phyloP scores from a whole-genome alignment of 2,888 invertebrate genomes.

The Eupeodes latifasciatus region DNA sequence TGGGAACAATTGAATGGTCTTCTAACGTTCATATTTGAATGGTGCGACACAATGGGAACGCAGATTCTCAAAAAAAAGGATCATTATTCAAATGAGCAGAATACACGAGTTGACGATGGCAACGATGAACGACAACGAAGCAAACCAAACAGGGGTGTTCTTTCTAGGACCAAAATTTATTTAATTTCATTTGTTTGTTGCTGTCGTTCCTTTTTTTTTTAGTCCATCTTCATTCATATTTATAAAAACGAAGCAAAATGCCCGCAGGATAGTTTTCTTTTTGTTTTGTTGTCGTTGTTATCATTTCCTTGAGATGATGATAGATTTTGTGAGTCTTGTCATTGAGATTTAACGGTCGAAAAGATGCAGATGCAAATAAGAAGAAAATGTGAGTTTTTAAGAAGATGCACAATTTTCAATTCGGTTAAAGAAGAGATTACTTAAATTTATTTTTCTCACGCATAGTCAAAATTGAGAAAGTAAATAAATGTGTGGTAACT shows the following conservation, averaged over 20 bases:
- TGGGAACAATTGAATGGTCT: constrained; percentile 77
- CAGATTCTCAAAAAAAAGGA: constrained; percentile 14
- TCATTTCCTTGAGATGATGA: constrained; percentile 30
- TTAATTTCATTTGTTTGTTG: constrained; percentile 21
- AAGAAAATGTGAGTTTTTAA: constrained; percentile 28
- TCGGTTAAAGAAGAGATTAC: constrained; percentile 9
- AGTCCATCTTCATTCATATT: constrained; percentile 69
- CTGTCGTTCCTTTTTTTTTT: constrained; percentile 14
- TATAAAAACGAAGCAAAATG: constrained; percentile 58
- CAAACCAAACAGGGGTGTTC: constrained; percentile 59
- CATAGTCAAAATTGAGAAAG: constrained; percentile 54
- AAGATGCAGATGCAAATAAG: constrained; percentile 72
- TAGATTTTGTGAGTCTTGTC: constrained; percentile 63
- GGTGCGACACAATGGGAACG: constrained; percentile 55
- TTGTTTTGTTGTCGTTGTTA: background rate
- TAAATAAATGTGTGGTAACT: background rate
- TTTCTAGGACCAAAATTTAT: constrained; percentile 44
- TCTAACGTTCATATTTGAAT: constrained; percentile 79
- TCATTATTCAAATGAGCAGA: constrained; percentile 61
- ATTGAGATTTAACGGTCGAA: constrained; percentile 70
- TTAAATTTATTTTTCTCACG: constrained; percentile 64
- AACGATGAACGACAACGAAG: too few relatives aligned
- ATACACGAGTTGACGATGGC: background rate
- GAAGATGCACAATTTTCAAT: constrained; percentile 56
- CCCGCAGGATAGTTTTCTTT: constrained; percentile 67